Percentiles rank a stretch among this genome's conserved stretches.
Conservation (phyloP, 1,140 invertebrate species). For the Atta texana region DNA sequence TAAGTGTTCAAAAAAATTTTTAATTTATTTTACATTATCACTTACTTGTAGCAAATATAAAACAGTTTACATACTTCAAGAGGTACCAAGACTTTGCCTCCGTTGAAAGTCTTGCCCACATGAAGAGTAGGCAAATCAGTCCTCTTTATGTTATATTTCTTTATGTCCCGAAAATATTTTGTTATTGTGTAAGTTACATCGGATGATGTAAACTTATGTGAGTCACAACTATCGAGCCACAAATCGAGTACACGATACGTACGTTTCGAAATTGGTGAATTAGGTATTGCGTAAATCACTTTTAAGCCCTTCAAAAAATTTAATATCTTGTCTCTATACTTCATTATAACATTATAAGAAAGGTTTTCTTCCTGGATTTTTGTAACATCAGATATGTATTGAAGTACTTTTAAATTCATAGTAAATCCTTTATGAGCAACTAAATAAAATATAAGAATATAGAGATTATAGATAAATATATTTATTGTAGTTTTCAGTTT, state of each 20-base stretch:
- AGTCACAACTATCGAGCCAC: not conserved
- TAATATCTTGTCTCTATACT: not conserved
- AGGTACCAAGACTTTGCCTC: constrained; percentile 82
- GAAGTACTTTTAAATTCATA: constrained; percentile 83
- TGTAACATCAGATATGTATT: constrained; percentile 80
- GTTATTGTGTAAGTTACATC: constrained; percentile 81
- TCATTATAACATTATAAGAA: not conserved
- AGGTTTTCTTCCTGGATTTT: not conserved
- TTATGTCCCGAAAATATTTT: constrained; percentile 85
- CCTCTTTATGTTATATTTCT: constrained; percentile 85
- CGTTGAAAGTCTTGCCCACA: constrained; percentile 85
- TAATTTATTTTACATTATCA: not conserved
- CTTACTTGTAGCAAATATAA: constrained; percentile 24
- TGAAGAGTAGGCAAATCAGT: constrained; percentile 88
- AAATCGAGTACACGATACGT: constrained; percentile 79
- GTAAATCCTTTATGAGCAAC: constrained; percentile 91
- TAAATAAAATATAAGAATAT: constrained; percentile 75
- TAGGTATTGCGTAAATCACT: constrained; percentile 86
- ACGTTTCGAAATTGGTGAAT: constrained; percentile 80
- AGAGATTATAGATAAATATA: constrained; percentile 16
- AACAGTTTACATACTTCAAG: constrained; percentile 69
- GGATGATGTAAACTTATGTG: not conserved
- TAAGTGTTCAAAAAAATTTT: constrained; percentile 5
- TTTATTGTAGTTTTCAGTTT: not conserved
- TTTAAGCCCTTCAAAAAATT: constrained; percentile 80